Conservation (phyloP, 2,113 vertebrate genomes). For the Nyctereutes procyonoides region DNA sequence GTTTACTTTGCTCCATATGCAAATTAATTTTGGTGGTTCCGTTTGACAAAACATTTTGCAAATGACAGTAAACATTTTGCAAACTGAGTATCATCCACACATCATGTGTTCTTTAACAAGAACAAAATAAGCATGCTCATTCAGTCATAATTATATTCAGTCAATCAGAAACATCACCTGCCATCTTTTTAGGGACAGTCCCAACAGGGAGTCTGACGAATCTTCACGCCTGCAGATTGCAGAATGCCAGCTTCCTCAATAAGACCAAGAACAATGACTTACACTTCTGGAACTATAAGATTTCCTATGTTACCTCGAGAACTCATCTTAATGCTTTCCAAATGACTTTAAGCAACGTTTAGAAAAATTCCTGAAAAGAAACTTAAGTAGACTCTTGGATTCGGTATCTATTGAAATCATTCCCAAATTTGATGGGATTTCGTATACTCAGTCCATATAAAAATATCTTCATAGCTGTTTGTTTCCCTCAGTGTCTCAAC, state of each 20-base stretch:
- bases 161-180: conserved; percentile 1
- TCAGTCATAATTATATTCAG: neutral
- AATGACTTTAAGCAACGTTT: neutral
- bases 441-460: neutral
- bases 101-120: neutral
- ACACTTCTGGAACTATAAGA: neutral
- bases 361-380: neutral
- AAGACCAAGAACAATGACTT: fast-evolving
- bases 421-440: neutral
- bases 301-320: neutral
- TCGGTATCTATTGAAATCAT: neutral
- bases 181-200: neutral
- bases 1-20: neutral
- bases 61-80: conserved; percentile 43
- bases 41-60: conserved; percentile 57
- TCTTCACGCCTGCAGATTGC: neutral
- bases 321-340: neutral
- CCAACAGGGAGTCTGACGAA: neutral
- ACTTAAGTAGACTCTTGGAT: neutral
- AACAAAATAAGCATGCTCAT: conserved; percentile 26
- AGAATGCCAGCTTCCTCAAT: neutral
- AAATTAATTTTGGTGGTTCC: conserved; percentile 30
- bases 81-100: neutral
- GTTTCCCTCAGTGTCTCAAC: neutral
- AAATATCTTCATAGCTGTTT: neutral